Evolutionary conservation across 2,113 vertebrate species (phyloP), one percentile per base, ranked within the genome.

Genomic region (Rhinogobius similis): DNA sequence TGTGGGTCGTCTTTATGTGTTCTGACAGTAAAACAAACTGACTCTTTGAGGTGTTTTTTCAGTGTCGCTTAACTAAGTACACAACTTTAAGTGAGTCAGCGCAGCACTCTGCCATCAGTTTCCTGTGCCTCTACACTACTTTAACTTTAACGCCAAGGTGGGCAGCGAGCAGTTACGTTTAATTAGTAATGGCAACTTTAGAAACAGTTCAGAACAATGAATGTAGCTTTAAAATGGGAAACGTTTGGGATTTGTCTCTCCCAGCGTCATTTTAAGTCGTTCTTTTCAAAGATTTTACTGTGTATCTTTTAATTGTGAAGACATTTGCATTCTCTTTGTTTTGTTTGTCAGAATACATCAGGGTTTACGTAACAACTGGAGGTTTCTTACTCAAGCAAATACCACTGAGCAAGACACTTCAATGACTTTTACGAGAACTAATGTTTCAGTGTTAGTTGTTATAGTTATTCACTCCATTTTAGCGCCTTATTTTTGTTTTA

Each of bases 41-140:
- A 61, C 24, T 36, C 73, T 77, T 74, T 67, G 23, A 55, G 52
- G 11, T 14, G 63, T 65, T 38, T 70, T 64, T 43, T 39, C 32
- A 58, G 21, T 23, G 29, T 11, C 3, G 20, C 8, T 32, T 61
- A 38, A 61, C 58, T 38, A 1, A 55, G 23, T 26, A 23, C 36
- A 63, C 53, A 41, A 65, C 62, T 32, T 52, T 29, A 36, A 48
- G 62, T 12, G 26, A 72, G 39, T 69, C 24, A 58, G 12, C 9
- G 24, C 48, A 24, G 70, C 77, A 68, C 29, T 52, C 23, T 64
- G 46, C 43, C 6, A 63, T 24, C 21, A 63, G 18, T 21, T n/a
- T 21, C 21, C 59, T 50, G 20, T 50, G 46, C 10, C 46, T 1
- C 20, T 10, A 21, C 46, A 6, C 46, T 20, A 20, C 5, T 5